Percentiles rank a stretch among this genome's conserved stretches.
Conservation (phyloP, 2,888 invertebrate genomes). For the Mythimna impura region DNA sequence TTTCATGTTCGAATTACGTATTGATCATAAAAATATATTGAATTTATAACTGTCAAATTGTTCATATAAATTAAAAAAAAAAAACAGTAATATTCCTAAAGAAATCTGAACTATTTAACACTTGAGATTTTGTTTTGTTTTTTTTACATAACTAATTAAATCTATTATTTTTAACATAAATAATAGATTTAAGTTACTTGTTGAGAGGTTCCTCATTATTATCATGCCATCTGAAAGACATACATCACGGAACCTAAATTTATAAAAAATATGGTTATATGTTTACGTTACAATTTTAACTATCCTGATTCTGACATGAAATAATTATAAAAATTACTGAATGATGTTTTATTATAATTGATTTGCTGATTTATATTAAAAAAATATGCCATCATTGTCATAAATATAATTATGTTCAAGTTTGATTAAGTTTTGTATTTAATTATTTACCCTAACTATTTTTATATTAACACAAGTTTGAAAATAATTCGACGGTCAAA, state of each 20-base stretch:
- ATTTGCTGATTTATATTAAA: constrained; percentile 9
- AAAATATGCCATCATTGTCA: background rate
- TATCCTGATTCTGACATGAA: constrained; percentile 23
- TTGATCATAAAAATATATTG: background rate
- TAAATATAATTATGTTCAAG: constrained; percentile 15
- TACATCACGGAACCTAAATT: too few relatives aligned
- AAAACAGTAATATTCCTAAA: background rate
- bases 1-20: constrained; percentile 36
- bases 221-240: too few relatives aligned
- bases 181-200: too few relatives aligned
- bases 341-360: constrained; percentile 6
- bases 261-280: background rate
- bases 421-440: background rate
- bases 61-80: background rate
- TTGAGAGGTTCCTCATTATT: too few relatives aligned
- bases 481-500: background rate
- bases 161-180: too few relatives aligned
- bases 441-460: background rate
- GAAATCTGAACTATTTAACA: background rate
- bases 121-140: too few relatives aligned
- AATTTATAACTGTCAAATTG: background rate
- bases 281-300: background rate
- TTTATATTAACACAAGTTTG: background rate
- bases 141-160: too few relatives aligned
- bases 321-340: constrained; percentile 7